Base-by-base conservation (phyloP, 2,113 vertebrate genomes). In the Zosterops japonicus region DNA sequence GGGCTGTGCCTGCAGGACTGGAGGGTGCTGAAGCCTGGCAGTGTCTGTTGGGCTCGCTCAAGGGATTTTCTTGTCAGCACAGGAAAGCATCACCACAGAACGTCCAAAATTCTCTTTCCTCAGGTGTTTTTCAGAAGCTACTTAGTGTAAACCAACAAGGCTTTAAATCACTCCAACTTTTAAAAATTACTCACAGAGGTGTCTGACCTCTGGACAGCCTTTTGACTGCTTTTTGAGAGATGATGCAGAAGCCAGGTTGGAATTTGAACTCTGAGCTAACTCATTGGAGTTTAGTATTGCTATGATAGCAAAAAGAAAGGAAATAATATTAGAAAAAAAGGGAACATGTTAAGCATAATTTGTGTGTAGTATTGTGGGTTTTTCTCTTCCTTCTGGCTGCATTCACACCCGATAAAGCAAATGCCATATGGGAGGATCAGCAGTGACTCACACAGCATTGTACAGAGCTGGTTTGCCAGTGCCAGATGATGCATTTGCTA, bases 401-500 rank as follows among this genome's bases (percentile, higher is more conserved):
- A 29, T 74, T 94, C 60, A 68, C 27, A 33, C 3, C 56, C 55
- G 8, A 5, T 41, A 55, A 84, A 82, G 83, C 22, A 31, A 80
- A 59, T 36, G 80, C 80, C 80, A 60, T 52, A n/a, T 64, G 92
- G 88, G 87, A 44, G 80, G 61, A 87, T 71, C 69, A 79, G 91
- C 57, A 82, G 77, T 82, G 91, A 79, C 75, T 94, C 76, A 52
- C 60, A 63, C 1, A 0, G 83, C 68, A n/a, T 78, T 47, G 68
- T 36, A 14, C 0, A 0, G 65, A n/a, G 83, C 83, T 53, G 83
- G 4, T 67, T 41, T 68, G 89, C 6, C 2, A 53, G 72, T 3
- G 20, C 65, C 10, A 39, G 70, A 61, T 96, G 89, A 93, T 89
- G 69, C 52, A 82, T 92, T 95, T 94, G 83, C 87, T 97, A 72